Evolutionary conservation across 1,140 invertebrate species (phyloP).

Genomic region (Lepidurus arcticus): DNA sequence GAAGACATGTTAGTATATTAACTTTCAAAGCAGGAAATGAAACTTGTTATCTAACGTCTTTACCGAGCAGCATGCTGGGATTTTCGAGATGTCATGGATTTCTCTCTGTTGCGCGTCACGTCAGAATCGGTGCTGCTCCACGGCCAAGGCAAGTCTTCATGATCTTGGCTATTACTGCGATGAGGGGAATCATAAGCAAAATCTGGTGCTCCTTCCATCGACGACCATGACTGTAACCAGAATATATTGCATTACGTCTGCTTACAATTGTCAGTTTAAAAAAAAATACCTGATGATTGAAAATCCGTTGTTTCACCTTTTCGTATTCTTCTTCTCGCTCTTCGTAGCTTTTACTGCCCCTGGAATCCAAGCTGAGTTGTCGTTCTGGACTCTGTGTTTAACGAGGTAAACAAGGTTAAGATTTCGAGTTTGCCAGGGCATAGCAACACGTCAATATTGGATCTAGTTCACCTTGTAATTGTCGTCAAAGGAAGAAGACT

Average conservation of each 20-base stretch:
- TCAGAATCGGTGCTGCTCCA: constrained; percentile 49
- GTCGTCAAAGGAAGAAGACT: constrained; percentile 71
- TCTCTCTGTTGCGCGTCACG: constrained; percentile 32
- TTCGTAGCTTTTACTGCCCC: constrained; percentile 80
- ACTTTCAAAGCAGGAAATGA: background rate
- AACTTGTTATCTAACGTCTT: background rate
- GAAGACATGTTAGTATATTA: background rate
- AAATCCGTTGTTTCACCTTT: constrained; percentile 70
- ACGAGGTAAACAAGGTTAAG: constrained; percentile 31
- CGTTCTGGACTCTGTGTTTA: constrained; percentile 51
- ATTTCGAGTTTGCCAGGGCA: background rate
- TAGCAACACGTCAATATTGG: background rate
- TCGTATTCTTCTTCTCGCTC: constrained; percentile 84
- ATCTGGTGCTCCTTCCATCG: constrained; percentile 40
- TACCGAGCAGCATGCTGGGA: constrained; percentile 17
- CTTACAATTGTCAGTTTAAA: background rate
- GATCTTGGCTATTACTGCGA: constrained; percentile 43
- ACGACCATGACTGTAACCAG: constrained; percentile 39
- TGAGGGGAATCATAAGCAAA: constrained; percentile 39
- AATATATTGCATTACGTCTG: background rate
- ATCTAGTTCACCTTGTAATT: constrained; percentile 48
- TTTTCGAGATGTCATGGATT: background rate
- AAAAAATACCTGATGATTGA: constrained; percentile 56
- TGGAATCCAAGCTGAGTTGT: constrained; percentile 56
- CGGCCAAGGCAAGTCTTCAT: constrained; percentile 43